Evolutionary conservation across 2,797 vertebrate genomes (phyloP).

Genomic region (Chloroceryle inda): DNA sequence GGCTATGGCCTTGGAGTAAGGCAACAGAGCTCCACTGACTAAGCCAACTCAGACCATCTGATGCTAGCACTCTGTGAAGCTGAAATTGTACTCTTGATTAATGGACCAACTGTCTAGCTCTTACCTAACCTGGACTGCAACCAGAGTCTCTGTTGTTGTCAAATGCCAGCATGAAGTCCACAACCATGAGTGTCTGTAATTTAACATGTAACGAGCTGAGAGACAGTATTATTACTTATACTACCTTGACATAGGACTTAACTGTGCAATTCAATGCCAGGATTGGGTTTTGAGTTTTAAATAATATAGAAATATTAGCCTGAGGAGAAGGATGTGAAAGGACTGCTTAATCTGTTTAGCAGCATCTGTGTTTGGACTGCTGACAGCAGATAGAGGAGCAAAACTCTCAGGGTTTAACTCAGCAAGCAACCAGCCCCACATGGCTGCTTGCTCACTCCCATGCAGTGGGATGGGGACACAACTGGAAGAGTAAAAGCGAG

Average conservation of each 20-base stretch:
- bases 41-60: conserved; percentile 32
- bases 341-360: not conserved
- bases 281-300: not conserved
- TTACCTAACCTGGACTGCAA: conserved; percentile 36
- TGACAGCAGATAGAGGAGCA: not conserved
- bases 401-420: not conserved
- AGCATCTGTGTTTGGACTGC: not conserved
- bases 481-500: not conserved
- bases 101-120: conserved; percentile 39
- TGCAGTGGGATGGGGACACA: not conserved
- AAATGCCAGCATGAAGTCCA: not conserved
- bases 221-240: not conserved
- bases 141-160: conserved; percentile 11
- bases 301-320: not conserved
- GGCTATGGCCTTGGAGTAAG: not conserved
- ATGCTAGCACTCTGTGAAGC: not conserved
- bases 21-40: not conserved
- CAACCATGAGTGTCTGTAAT: not conserved
- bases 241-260: not conserved
- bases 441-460: not conserved
- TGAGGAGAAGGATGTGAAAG: not conserved
- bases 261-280: not conserved
- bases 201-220: conserved; percentile 15
- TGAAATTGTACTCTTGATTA: conserved; percentile 60
- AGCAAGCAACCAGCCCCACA: not conserved